These are phyloP conservation scores for Marcusenius ussheri DNA, from an alignment of 2,113 vertebrate species.

Conservation along the genomic window DNA sequence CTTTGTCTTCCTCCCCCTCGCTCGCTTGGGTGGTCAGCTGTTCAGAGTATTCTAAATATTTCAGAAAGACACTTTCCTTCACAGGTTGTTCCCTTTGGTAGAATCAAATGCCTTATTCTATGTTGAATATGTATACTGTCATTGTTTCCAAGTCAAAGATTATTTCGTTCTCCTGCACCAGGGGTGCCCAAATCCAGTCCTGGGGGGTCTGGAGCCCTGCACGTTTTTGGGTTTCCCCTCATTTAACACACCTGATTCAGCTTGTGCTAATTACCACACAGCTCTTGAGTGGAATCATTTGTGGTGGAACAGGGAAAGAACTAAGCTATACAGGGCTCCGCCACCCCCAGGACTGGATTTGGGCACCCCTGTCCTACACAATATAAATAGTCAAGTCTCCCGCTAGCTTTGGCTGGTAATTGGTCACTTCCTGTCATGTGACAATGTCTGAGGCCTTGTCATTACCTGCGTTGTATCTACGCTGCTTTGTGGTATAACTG, in stretches of 20 bases:
- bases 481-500: not conserved
- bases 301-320: no score
- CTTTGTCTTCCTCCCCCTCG: not conserved
- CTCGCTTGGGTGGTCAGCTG: slow-evolving; percentile 1
- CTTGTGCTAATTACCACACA: no score
- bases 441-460: not conserved
- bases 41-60: not conserved
- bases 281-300: no score
- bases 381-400: slow-evolving; percentile 18
- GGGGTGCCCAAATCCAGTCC: no score
- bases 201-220: no score
- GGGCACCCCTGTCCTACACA: not conserved
- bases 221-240: no score
- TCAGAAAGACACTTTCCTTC: not conserved
- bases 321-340: no score
- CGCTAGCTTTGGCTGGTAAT: not conserved
- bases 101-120: not conserved
- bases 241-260: no score
- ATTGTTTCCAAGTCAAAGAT: not conserved
- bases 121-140: not conserved
- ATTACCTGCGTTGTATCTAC: not conserved
- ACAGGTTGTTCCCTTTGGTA: not conserved
- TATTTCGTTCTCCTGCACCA: no score
- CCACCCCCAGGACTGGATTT: no score
- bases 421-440: not conserved